These are phyloP conservation scores for Thamnaconus septentrionalis DNA, from an alignment of 2,113 vertebrate genomes.

Conservation along the genomic window DNA sequence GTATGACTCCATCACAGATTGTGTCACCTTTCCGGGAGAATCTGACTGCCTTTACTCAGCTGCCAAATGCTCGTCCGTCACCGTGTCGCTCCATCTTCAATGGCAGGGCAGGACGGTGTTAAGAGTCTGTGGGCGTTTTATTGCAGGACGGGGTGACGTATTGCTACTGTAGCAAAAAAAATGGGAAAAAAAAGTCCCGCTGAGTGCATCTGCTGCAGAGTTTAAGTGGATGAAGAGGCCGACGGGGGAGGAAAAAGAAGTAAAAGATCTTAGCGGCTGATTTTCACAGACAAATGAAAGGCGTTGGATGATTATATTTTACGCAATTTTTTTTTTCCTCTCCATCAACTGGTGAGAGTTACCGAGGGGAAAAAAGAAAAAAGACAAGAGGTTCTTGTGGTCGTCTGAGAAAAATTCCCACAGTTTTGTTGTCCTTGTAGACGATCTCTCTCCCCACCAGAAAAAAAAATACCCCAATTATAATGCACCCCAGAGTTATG, in stretches of 20 bases:
- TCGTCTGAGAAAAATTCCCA: constrained; percentile 53
- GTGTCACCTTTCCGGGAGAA: constrained; percentile 24
- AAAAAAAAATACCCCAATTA: constrained; percentile 41
- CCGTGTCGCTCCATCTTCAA: constrained; percentile 3
- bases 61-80: constrained; percentile 22
- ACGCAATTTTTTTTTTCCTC: constrained; percentile 30
- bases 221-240: constrained; percentile 15
- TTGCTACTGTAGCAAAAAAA: constrained; percentile 2
- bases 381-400: constrained; percentile 13
- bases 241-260: constrained; percentile 2
- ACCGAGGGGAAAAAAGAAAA: constrained; percentile 42
- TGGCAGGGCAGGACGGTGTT: constrained; percentile 19
- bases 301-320: constrained; percentile 20
- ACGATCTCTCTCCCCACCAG: constrained; percentile 4
- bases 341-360: constrained; percentile 7
- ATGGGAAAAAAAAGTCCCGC: constrained; percentile 14
- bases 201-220: constrained; percentile 40
- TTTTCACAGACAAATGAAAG: constrained; percentile 30
- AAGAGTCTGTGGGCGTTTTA: constrained; percentile 28
- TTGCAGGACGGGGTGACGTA: constrained; percentile 17
- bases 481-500: constrained; percentile 47
- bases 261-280: constrained; percentile 28
- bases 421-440: constrained; percentile 65
- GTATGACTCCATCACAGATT: constrained; percentile 34
- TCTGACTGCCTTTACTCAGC: constrained; percentile 20